phyloP scores from a whole-genome alignment of 2,888 invertebrate genomes.

The Amblyjoppa fuscipennis region DNA sequence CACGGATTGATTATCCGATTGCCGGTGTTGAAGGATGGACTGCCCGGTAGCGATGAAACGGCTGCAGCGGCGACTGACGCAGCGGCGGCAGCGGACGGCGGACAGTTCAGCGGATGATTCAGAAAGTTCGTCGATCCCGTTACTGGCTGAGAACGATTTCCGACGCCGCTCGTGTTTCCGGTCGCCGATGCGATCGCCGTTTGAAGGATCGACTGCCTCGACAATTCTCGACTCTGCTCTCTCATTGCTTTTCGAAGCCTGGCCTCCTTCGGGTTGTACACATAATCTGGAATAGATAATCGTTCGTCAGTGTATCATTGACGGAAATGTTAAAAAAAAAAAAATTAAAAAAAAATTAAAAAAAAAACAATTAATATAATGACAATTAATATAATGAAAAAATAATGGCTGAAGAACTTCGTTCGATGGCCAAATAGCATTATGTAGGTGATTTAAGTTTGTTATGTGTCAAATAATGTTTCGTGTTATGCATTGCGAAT shows the following conservation, averaged over 20 bases:
- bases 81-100: slow-evolving; percentile 60
- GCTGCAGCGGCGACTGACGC: slow-evolving; percentile 57
- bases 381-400: not conserved
- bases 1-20: slow-evolving; percentile 80
- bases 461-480: too few relatives aligned
- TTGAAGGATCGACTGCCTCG: slow-evolving; percentile 82
- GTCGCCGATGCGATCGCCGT: slow-evolving; percentile 76
- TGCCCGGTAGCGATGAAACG: slow-evolving; percentile 68
- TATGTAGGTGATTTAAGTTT: too few relatives aligned
- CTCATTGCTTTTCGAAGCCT: slow-evolving; percentile 88
- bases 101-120: slow-evolving; percentile 70
- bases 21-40: slow-evolving; percentile 67
- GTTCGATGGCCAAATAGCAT: too few relatives aligned
- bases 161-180: slow-evolving; percentile 69
- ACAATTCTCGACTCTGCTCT: slow-evolving; percentile 84
- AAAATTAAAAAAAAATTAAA: not conserved
- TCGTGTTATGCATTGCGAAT: too few relatives aligned
- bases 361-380: too few relatives aligned
- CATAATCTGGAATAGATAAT: slow-evolving; percentile 86
- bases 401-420: not conserved
- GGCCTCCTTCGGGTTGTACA: slow-evolving; percentile 89
- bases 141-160: slow-evolving; percentile 53
- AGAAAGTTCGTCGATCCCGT: slow-evolving; percentile 68
- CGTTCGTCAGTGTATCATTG: not conserved
- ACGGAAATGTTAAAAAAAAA: not conserved